Evolutionary conservation across 92 coral and sea anemone genomes (phyloP).

Genomic region (Zoanthus sociatus): DNA sequence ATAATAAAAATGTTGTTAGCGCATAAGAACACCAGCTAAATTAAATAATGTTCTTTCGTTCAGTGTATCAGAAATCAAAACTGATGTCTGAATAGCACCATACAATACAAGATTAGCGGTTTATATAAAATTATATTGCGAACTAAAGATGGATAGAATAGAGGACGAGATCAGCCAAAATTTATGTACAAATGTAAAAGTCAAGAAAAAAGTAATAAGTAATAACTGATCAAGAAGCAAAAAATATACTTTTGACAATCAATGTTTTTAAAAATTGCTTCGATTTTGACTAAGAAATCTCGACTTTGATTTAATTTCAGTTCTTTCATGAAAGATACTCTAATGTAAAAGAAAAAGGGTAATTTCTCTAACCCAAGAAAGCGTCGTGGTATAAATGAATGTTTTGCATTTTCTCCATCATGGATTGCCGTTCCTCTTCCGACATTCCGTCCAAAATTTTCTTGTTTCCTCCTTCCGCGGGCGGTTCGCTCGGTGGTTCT

Average conservation of each 20-base stretch:
- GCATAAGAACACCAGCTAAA: neutral
- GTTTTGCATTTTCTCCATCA: conserved; percentile 53
- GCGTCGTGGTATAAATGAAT: conserved; percentile 79
- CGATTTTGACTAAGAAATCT: no score
- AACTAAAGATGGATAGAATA: no score
- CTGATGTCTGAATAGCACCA: no score
- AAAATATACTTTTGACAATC: no score
- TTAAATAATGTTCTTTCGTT: no score
- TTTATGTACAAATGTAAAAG: no score
- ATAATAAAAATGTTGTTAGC: neutral
- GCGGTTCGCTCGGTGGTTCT: conserved; percentile 9
- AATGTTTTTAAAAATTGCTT: no score
- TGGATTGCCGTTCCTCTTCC: conserved; percentile 30
- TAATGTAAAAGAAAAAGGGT: neutral
- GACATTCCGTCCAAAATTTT: conserved; percentile 30
- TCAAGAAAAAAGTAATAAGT: no score
- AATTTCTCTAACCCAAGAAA: conserved; percentile 74
- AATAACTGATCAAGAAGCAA: no score
- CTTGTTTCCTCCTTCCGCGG: neutral
- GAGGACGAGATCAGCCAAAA: no score
- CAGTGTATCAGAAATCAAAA: neutral
- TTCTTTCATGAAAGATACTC: neutral
- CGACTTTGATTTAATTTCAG: neutral
- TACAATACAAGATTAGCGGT: no score
- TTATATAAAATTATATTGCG: no score